Base-by-base conservation (phyloP, 1,140 invertebrate species). In the Euwallacea similis region DNA sequence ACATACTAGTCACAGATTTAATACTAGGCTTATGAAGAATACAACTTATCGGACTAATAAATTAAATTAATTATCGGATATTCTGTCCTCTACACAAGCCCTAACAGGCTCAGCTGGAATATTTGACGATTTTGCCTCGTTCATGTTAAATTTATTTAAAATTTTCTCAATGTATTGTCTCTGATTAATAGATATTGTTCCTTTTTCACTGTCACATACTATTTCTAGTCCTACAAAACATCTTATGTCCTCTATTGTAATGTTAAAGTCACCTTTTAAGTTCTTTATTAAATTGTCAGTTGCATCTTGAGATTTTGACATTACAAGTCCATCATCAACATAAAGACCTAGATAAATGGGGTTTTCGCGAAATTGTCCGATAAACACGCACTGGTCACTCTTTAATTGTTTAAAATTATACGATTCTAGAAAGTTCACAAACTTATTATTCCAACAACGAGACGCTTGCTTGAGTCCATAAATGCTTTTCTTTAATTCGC, bases 401-500 rank as follows among this genome's bases (percentile, higher is more conserved):
- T 56, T 8, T 8, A 56, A 13, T 56, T 56, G 54, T 13, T 13
- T 56, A 56, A 56, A 56, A 16, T 16, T 16, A 16, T 56, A 56
- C 2, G 8, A 13, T 13, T 13, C 16, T 8, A 56, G 54, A 56
- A 56, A 9, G 16, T 8, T 56, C 8, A n/a, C 16, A 56, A 56
- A 56, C 46, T 50, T 50, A 33, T 33, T 33, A 53, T 68, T 68
- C 66, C 66, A 68, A 42, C 55, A 59, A 4, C 43, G 42, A 11
- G 56, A 42, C 7, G 66, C 7, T 13, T 68, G 66, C 33, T 60
- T 68, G 16, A 68, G 46, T 16, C 53, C 55, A 44, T 66, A 66
- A 42, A 66, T 9, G n/a, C 33, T 44, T 46, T 61, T 68, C 10
- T 50, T 46, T 68, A 68, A 42, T 33, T 53, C 21, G 43, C 55